Evolutionary conservation across 1,140 invertebrate species (phyloP).

Genomic region (Drosophila serrata): DNA sequence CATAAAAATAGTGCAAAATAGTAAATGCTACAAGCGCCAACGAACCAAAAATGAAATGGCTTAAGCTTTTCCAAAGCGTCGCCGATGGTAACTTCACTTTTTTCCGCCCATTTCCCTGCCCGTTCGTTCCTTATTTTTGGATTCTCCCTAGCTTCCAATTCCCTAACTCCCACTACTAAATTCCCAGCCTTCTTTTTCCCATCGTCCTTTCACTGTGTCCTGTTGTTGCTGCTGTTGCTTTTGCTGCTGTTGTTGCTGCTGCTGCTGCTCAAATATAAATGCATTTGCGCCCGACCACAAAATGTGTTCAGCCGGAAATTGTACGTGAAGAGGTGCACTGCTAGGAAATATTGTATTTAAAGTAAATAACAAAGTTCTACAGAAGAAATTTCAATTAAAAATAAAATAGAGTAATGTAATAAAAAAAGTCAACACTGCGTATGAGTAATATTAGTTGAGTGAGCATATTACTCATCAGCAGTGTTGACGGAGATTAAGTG

Average conservation of each 20-base stretch:
- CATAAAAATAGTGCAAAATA: constrained; percentile 74
- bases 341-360: background rate
- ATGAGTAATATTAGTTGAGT: constrained; percentile 1
- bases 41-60: constrained; percentile 82
- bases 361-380: background rate
- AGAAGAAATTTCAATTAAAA: too few relatives aligned
- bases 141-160: constrained; percentile 6
- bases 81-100: constrained; percentile 45
- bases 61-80: constrained; percentile 79
- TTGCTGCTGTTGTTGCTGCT: constrained; percentile 44
- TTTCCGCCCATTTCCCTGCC: constrained; percentile 5
- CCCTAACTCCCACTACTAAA: constrained; percentile 5
- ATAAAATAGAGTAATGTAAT: background rate
- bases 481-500: background rate
- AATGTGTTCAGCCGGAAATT: constrained; percentile 84
- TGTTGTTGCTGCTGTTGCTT: constrained; percentile 19
- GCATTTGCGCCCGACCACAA: constrained; percentile 80
- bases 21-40: constrained; percentile 74
- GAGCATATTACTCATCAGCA: constrained; percentile 3
- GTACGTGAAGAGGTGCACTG: constrained; percentile 74
- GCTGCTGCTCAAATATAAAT: constrained; percentile 78
- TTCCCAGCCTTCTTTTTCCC: constrained; percentile 10
- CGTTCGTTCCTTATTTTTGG: background rate
- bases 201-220: constrained; percentile 1
- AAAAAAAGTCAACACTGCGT: background rate